Evolutionary conservation across 2,113 vertebrate species (phyloP), one percentile per base, ranked within the genome.

Genomic region (Peucedramus taeniatus): DNA sequence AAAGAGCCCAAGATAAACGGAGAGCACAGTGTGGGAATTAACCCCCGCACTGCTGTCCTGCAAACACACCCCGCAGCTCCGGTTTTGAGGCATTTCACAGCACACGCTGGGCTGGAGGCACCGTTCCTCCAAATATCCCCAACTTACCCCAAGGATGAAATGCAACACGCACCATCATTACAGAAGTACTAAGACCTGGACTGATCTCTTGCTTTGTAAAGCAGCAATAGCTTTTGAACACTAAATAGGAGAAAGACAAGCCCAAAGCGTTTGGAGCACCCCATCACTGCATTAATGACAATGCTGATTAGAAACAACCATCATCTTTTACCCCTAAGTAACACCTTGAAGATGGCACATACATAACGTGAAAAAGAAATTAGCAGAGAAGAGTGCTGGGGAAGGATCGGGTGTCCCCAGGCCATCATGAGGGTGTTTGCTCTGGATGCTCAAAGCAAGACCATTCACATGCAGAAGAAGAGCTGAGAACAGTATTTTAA

Each of bases 31-130:
- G 83, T 92, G 89, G 87, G 77, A 89, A 91, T 76, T 71, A 85
- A 90, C 72, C 31, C 21, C 39, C 1, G 10, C 64, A 20, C 35
- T 13, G 69, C 87, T 74, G 66, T 6, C 57, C 76, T 66, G 42
- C 31, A 23, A 40, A 35, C 26, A 42, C 35, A 10, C 3, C 40
- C 66, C 1, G 1, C 64, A 78, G 44, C 72, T 53, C 35, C 0
- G 1, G 6, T 26, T 27, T 10, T 3, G 13, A 15, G 42, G 23
- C 6, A 2, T 31, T 56, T 17, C 47, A 22, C 39, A 44, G 15
- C 2, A 49, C 6, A 0, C 3, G 3, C 17, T 8, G 7, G 4
- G 40, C 54, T 71, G 26, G 19, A 51, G 13, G 30, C 13, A 4
- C 7, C 1, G 0, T 18, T 49, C 50, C 47, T 53, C 39, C 49